These are phyloP conservation scores for Burhinus oedicnemus DNA, from an alignment of 2,113 vertebrate species.

Conservation along the genomic window DNA sequence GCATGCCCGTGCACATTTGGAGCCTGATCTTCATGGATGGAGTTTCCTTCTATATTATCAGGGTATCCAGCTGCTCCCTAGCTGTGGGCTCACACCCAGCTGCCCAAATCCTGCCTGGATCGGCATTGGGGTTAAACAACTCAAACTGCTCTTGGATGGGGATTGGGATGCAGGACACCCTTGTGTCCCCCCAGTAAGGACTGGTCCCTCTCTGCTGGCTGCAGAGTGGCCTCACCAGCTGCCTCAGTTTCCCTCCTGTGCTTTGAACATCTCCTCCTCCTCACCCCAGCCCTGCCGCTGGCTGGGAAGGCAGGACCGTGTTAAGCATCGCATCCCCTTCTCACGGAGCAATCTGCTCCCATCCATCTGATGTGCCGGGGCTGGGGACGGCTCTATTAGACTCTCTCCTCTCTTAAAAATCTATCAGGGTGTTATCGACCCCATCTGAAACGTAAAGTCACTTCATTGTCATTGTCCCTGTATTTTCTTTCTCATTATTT, in stretches of 20 bases:
- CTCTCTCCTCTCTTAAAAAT: constrained; percentile 57
- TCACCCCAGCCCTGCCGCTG: neutral
- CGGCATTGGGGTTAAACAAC: accelerated
- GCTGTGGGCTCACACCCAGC: accelerated
- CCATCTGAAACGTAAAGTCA: constrained; percentile 68
- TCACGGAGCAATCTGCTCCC: neutral
- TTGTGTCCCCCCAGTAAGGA: accelerated
- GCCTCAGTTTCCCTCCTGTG: neutral
- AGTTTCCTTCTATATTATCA: accelerated
- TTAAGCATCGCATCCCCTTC: neutral
- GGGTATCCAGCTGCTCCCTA: neutral
- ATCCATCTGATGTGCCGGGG: constrained; percentile 29
- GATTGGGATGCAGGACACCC: neutral
- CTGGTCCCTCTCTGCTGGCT: accelerated
- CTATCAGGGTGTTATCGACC: constrained; percentile 58
- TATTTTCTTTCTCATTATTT: constrained; percentile 53
- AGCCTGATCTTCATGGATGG: neutral
- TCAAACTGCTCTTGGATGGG: neutral
- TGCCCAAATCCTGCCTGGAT: neutral
- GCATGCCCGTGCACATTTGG: accelerated
- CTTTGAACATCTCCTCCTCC: neutral
- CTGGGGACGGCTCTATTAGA: constrained; percentile 30
- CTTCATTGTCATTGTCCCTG: constrained; percentile 60
- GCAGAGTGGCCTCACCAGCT: neutral
- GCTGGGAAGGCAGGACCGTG: neutral